Evolutionary conservation across 2,888 invertebrate species (phyloP).

Genomic region (Drosophila nr. perissopoda): DNA sequence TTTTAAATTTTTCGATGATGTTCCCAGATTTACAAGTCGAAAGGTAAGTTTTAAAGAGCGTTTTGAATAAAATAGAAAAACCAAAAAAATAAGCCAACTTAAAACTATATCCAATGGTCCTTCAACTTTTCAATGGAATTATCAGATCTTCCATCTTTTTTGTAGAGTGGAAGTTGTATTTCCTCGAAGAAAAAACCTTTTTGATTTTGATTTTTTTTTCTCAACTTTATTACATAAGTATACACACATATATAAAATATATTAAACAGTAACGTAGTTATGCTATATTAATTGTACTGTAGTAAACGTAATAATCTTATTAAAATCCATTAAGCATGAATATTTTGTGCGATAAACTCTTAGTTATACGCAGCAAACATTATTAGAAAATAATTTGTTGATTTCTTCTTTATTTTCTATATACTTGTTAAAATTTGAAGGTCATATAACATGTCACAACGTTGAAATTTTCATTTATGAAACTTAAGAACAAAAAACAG

Average conservation of each 20-base stretch:
- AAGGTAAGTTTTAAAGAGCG: no score
- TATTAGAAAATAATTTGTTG: slow-evolving; percentile 35
- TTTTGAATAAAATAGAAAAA: neutral
- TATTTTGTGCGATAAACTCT: slow-evolving; percentile 69
- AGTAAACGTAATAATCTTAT: slow-evolving; percentile 63
- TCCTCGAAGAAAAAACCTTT: neutral
- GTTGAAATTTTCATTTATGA: slow-evolving; percentile 19
- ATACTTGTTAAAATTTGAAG: slow-evolving; percentile 27
- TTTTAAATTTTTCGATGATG: no score
- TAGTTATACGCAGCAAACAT: slow-evolving; percentile 62
- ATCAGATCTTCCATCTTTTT: neutral
- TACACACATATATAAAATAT: slow-evolving; percentile 71
- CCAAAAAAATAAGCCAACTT: neutral
- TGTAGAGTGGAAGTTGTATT: neutral
- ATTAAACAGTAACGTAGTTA: slow-evolving; percentile 68
- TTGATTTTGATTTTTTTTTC: slow-evolving; percentile 21
- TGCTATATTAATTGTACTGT: slow-evolving; percentile 69
- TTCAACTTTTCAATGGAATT: neutral
- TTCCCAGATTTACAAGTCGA: no score
- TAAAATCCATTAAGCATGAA: slow-evolving; percentile 57
- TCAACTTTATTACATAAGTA: slow-evolving; percentile 69
- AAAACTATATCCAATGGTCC: neutral
- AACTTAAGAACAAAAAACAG: slow-evolving; percentile 12
- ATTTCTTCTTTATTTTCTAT: slow-evolving; percentile 10
- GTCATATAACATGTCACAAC: slow-evolving; percentile 46